These are phyloP conservation scores for Patella vulgata DNA, from an alignment of 1,140 invertebrate genomes.

Conservation along the genomic window DNA sequence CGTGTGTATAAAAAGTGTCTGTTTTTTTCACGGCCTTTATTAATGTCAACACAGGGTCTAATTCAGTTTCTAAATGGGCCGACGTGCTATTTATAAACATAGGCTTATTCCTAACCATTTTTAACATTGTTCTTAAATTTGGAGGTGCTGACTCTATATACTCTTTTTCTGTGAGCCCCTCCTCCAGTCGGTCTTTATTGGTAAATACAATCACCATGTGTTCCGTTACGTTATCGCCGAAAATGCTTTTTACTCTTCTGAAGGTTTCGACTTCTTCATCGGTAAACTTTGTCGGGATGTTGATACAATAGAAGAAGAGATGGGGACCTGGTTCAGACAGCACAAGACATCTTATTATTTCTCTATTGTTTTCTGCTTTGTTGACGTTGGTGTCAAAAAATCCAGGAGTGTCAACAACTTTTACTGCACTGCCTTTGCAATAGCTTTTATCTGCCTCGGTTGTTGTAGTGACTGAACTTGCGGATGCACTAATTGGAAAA, in stretches of 20 bases:
- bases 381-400: slow-evolving; percentile 27
- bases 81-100: too few species aligned
- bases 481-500: too few species aligned
- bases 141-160: slow-evolving; percentile 3
- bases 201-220: slow-evolving; percentile 21
- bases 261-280: slow-evolving; percentile 17
- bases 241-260: slow-evolving; percentile 4
- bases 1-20: too few species aligned
- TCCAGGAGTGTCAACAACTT: slow-evolving; percentile 37
- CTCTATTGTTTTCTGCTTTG: slow-evolving; percentile 20
- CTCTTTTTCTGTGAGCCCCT: neutral
- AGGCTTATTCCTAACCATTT: too few species aligned
- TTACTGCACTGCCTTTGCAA: too few species aligned
- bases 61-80: too few species aligned
- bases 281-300: slow-evolving; percentile 7
- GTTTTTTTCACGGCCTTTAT: too few species aligned
- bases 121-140: too few species aligned
- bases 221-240: slow-evolving; percentile 12
- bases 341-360: slow-evolving; percentile 35
- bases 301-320: slow-evolving; percentile 14
- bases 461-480: too few species aligned
- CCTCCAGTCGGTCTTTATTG: slow-evolving; percentile 10
- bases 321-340: slow-evolving; percentile 34
- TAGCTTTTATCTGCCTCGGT: too few species aligned
- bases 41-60: too few species aligned